Evolutionary conservation across 2,113 vertebrate species (phyloP).

Genomic region (Agapornis roseicollis): DNA sequence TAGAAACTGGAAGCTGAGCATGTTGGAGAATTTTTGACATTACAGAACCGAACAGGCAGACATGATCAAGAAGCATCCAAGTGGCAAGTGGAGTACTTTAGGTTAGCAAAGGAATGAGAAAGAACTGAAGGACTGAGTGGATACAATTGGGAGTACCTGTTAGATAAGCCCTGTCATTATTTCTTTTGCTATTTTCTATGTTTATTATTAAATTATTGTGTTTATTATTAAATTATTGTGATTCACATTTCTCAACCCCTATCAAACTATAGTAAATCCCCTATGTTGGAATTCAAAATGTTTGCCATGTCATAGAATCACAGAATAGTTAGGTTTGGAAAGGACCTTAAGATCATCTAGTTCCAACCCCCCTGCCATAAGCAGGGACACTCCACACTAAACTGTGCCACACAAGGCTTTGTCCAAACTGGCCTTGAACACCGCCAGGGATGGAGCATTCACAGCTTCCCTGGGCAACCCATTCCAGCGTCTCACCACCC

Average conservation of each 20-base stretch:
- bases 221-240: background rate
- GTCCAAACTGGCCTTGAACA: too few species aligned
- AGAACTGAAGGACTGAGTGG: background rate
- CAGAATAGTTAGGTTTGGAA: too few species aligned
- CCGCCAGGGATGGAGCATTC: too few species aligned
- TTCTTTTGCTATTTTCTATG: background rate
- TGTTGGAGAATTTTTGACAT: background rate
- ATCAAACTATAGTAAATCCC: background rate
- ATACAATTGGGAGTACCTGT: background rate
- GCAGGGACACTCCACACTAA: too few species aligned
- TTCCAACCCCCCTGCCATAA: too few species aligned
- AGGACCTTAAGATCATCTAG: too few species aligned
- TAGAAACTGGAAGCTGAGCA: background rate
- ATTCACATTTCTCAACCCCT: background rate
- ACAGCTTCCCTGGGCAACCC: too few species aligned
- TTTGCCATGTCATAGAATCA: background rate
- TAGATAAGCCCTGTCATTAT: background rate
- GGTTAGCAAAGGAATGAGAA: background rate
- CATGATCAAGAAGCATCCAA: background rate
- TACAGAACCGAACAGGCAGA: background rate
- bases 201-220: background rate
- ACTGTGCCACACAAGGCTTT: too few species aligned
- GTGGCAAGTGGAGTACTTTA: background rate
- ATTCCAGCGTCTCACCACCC: too few species aligned
- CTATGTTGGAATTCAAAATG: background rate